Base-by-base conservation (phyloP, 2,797 vertebrate genomes). In the Oreortyx pictus region DNA sequence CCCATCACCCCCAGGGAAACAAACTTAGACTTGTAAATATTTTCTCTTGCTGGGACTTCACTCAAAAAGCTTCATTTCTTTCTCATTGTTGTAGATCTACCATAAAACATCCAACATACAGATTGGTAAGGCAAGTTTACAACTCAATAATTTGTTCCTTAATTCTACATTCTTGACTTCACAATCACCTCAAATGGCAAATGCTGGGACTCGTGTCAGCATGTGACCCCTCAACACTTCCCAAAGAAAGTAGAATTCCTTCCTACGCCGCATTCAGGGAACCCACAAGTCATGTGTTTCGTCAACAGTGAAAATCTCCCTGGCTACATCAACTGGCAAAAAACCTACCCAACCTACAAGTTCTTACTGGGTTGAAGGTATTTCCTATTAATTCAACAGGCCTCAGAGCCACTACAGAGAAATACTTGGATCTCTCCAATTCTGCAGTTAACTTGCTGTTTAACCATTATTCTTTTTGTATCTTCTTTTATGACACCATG, bases 1-100 rank as follows among this genome's bases (percentile, higher is more conserved):
- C 65, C 68, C 90, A 87, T 22, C 72, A 47, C 33, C 33, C 44
- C 29, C 33, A 66, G 72, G 86, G 88, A 66, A 94, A 56, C 68
- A 87, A 91, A 94, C 78, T 91, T 91, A 81, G 86, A 85, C 90
- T 91, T 93, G 90, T 92, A 92, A 93, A 94, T 88, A 77, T 92
- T 93, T 91, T 77, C 62, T 87, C 59, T 85, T 90, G 54, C 65
- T 35, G 67, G 33, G 33, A 49, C 54, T 91, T 65, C 62, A 50
- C 75, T 86, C 54, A 3, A 25, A 46, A 37, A 86, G 14, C 19
- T 80, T 86, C 68, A 39, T 11, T 6, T 79, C 37, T 57, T 82
- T 71, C 9, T 57, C 37, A 4, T 49, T 68, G 19, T 59, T 76
- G 33, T 31, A 71, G 80, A 64, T 59, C 20, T 37, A 33, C 46